Conservation (phyloP, 2,888 invertebrate species). For the Stenurella melanura region DNA sequence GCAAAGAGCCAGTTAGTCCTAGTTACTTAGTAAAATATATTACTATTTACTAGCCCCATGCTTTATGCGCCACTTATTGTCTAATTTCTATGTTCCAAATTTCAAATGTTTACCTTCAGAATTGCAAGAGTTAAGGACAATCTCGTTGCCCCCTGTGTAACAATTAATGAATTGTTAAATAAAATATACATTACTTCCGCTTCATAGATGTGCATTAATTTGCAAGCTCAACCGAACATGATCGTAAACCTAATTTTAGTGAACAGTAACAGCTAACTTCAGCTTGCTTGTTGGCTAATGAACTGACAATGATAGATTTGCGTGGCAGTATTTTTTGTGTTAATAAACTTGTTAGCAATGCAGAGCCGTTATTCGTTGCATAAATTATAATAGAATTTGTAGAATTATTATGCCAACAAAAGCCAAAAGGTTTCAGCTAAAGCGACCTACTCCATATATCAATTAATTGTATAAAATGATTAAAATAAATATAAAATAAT, state of each 20-base stretch:
- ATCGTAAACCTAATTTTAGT: constrained; percentile 16
- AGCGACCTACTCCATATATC: not conserved
- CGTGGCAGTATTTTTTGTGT: constrained; percentile 6
- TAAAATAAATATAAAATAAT: not conserved
- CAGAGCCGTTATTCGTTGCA: constrained; percentile 10
- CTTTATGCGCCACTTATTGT: too few species aligned
- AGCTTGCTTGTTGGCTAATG: constrained; percentile 15
- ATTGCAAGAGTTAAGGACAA: too few species aligned
- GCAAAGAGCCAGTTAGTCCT: too few species aligned
- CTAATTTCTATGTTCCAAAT: too few species aligned
- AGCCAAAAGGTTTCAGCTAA: not conserved
- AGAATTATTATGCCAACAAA: not conserved
- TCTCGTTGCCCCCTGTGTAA: too few species aligned
- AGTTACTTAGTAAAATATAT: too few species aligned
- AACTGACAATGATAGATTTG: constrained; percentile 29
- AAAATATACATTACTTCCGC: not conserved
- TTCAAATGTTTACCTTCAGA: too few species aligned
- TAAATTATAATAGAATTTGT: constrained; percentile 14
- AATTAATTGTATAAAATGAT: not conserved
- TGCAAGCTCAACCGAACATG: not conserved
- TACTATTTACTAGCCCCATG: too few species aligned
- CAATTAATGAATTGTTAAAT: not conserved
- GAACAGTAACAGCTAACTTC: constrained; percentile 20
- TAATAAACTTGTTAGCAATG: constrained; percentile 6
- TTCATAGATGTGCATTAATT: not conserved